Conservation (phyloP, 2,113 vertebrate genomes). For the Numida meleagris region DNA sequence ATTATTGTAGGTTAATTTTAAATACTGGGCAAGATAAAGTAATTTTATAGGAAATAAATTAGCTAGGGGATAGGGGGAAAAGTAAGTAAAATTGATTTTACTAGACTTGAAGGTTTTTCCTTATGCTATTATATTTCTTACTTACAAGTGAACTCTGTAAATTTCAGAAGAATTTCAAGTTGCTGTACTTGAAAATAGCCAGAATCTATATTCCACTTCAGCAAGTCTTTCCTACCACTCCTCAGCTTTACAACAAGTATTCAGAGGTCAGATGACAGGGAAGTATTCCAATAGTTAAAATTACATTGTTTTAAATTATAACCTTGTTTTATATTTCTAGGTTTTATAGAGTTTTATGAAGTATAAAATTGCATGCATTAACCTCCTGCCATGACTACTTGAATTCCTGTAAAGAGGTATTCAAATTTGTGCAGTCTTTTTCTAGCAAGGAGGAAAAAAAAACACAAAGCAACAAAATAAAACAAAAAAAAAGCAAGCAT, state of each 20-base stretch:
- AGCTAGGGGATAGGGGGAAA: not conserved
- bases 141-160: not conserved
- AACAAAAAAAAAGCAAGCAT: not conserved
- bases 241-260: slow-evolving; percentile 33
- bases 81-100: not conserved
- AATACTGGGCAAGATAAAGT: not conserved
- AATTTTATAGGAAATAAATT: not conserved
- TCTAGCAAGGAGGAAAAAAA: not conserved
- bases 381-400: slow-evolving; percentile 63
- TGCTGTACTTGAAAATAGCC: not conserved
- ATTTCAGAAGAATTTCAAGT: not conserved
- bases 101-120: not conserved
- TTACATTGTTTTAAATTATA: slow-evolving; percentile 77
- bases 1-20: not conserved
- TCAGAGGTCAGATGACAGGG: slow-evolving; percentile 53
- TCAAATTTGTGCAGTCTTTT: slow-evolving; percentile 24
- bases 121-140: not conserved
- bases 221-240: slow-evolving; percentile 31
- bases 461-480: not conserved
- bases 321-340: slow-evolving; percentile 71
- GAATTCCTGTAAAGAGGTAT: slow-evolving; percentile 57
- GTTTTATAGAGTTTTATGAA: slow-evolving; percentile 75
- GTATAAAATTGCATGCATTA: slow-evolving; percentile 74
- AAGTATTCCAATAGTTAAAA: slow-evolving; percentile 70
- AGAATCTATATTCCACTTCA: slow-evolving; percentile 14